Base-by-base conservation (phyloP, 1,140 invertebrate genomes). In the Drosophila varians region DNA sequence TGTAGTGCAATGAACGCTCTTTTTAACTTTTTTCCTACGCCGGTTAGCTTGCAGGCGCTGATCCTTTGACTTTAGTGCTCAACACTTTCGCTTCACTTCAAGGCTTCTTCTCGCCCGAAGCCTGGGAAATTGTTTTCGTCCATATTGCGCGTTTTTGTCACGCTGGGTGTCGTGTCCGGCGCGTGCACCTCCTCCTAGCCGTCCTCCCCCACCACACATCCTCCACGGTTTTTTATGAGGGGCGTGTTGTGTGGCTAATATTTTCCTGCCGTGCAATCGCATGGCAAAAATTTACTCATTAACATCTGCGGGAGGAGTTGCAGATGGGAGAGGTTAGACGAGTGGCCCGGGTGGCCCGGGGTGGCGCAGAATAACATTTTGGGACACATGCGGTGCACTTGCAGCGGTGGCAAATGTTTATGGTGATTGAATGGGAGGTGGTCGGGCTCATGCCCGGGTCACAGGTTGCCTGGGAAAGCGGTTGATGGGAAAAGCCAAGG, bases 221-320 rank as follows among this genome's bases (percentile, higher is more conserved):
- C 36, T 40, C 21, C 56, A 51, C 47, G 43, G 57, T 86, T 84
- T 86, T 87, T 87, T 87, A 87, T 82, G 82, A 77, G 47, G 77
- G 82, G 82, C 82, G 77, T 87, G 82, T 77, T 79, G 70, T 86
- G 82, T 68, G 82, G 82, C 82, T 87, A 87, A 87, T 87, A 87
- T 87, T 87, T 79, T 87, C 74, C 82, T 79, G 82, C 60, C 73
- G 66, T 57, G 74, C 76, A 68, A 74, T 48, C 65, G 55, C 68
- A 68, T 61, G 74, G 56, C 78, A 49, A 74, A 68, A 86, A 74
- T 82, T 69, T 69, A 68, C 77, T 87, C 82, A 87, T 87, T 87
- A 87, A 80, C 70, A 80, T 74, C 80, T 66, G 68, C 68, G 66
- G 66, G 54, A 66, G 61, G 61, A 77, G 76, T 74, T 70, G 69